phyloP scores from a whole-genome alignment of 2,888 invertebrate species.

The Acleris literana region DNA sequence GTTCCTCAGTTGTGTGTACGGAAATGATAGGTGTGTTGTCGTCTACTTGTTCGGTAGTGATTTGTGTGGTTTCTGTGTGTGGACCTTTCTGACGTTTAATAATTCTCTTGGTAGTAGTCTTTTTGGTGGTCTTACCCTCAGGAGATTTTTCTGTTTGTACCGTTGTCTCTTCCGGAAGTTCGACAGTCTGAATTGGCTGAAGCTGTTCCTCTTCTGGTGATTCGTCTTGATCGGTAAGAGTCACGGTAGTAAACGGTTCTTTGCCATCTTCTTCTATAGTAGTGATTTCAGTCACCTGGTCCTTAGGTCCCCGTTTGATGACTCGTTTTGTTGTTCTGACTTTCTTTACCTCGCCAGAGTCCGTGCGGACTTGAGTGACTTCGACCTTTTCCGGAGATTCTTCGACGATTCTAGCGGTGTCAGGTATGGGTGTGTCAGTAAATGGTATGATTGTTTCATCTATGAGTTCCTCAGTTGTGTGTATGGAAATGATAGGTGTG shows the following conservation, averaged over 20 bases:
- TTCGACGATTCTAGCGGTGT: too few species aligned
- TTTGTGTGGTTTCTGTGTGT: conserved; percentile 53
- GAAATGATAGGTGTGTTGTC: conserved; percentile 67
- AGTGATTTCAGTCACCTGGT: conserved; percentile 37
- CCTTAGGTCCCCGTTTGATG: too few species aligned
- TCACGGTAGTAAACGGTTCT: conserved; percentile 43
- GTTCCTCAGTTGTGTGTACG: conserved; percentile 60
- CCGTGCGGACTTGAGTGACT: too few species aligned
- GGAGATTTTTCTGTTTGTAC: conserved; percentile 38
- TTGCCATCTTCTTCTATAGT: conserved; percentile 68
- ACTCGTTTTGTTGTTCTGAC: too few species aligned
- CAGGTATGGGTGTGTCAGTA: conserved; percentile 10
- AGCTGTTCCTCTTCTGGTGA: neutral
- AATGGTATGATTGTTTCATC: conserved; percentile 53
- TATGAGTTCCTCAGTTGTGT: conserved; percentile 50
- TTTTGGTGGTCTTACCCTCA: conserved; percentile 31
- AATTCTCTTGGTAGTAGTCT: conserved; percentile 46
- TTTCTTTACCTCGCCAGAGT: too few species aligned
- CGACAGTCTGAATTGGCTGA: conserved; percentile 8
- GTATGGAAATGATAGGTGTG: conserved; percentile 47
- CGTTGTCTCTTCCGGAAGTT: conserved; percentile 40
- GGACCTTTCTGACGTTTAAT: conserved; percentile 63
- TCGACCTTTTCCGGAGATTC: too few species aligned
- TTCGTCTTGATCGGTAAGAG: too few species aligned
- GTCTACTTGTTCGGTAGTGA: conserved; percentile 68